Evolutionary conservation across 2,797 vertebrate genomes (phyloP).

Genomic region (Enteromius viviparus): DNA sequence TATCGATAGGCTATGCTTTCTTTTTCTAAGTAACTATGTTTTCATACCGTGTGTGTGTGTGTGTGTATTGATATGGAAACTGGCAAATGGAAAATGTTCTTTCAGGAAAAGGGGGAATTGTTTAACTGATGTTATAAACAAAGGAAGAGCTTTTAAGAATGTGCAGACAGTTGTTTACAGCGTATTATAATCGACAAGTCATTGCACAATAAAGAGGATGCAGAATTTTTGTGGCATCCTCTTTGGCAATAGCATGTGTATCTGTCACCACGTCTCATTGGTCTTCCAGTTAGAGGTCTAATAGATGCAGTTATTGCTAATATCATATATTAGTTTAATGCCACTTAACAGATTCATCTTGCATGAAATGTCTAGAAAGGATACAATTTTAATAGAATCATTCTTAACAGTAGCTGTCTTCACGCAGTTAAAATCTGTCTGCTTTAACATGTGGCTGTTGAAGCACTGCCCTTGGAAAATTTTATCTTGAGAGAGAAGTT

Average conservation of each 20-base stretch:
- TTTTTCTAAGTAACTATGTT: not conserved
- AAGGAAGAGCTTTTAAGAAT: slow-evolving; percentile 18
- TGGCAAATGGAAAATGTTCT: slow-evolving; percentile 14
- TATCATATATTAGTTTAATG: not conserved
- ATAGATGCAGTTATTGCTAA: not conserved
- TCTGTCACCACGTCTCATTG: slow-evolving; percentile 48
- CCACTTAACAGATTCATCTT: slow-evolving; percentile 17
- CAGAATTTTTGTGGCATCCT: slow-evolving; percentile 8
- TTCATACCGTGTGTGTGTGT: not conserved
- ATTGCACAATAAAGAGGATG: slow-evolving; percentile 30
- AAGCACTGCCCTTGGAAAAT: slow-evolving; percentile 13
- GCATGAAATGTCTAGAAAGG: not conserved
- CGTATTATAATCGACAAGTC: slow-evolving; percentile 4
- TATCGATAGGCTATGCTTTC: not conserved
- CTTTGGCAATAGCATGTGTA: slow-evolving; percentile 50
- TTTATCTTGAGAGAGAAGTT: not conserved
- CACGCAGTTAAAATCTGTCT: not conserved
- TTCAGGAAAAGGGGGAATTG: slow-evolving; percentile 34
- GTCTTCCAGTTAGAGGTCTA: slow-evolving; percentile 4
- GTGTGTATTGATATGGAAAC: slow-evolving; percentile 36
- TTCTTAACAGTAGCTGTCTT: not conserved
- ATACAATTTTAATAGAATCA: not conserved
- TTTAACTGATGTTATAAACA: slow-evolving; percentile 38
- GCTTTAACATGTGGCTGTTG: not conserved
- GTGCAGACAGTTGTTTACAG: slow-evolving; percentile 27